A percentile compares a stretch with the other conserved stretches of the same genome.
These are phyloP conservation scores for Melinaea menophilus DNA, from an alignment of 2,888 invertebrate genomes.

Conservation along the genomic window DNA sequence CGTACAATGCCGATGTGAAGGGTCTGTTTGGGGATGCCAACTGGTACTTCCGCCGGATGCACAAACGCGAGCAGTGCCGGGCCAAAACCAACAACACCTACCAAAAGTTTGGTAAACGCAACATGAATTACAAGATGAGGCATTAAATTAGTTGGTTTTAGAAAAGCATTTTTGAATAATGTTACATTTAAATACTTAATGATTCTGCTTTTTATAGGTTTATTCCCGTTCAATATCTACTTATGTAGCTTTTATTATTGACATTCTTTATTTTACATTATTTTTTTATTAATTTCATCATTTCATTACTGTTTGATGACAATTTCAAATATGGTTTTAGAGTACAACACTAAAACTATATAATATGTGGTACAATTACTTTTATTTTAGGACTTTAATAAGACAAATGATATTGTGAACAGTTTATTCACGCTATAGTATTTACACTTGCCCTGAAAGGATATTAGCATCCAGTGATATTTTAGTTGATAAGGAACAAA, in stretches of 20 bases:
- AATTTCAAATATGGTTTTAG: constrained; percentile 2
- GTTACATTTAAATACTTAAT: constrained; percentile 5
- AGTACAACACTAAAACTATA: not conserved
- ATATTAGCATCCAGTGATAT: constrained; percentile 58
- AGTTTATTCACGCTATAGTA: constrained; percentile 24
- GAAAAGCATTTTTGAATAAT: constrained; percentile 2
- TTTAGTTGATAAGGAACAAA: constrained; percentile 47
- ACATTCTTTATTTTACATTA: not conserved
- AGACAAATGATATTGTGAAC: constrained; percentile 16
- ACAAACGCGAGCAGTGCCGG: constrained; percentile 66
- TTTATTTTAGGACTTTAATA: constrained; percentile 10
- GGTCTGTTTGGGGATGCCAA: constrained; percentile 58
- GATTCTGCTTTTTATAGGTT: not conserved
- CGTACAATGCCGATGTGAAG: constrained; percentile 56
- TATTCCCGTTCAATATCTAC: not conserved
- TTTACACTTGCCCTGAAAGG: constrained; percentile 41
- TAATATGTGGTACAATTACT: not conserved
- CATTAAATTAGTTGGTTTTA: constrained; percentile 40
- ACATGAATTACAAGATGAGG: constrained; percentile 64
- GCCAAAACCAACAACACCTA: constrained; percentile 59
- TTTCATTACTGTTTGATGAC: not conserved
- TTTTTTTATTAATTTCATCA: not conserved
- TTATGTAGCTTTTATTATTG: constrained; percentile 1
- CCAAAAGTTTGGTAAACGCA: constrained; percentile 53
- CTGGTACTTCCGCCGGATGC: constrained; percentile 73